A percentile compares a stretch with the other conserved stretches of the same genome.
These are phyloP conservation scores for Embidobia sp. DNA, from an alignment of 2,888 invertebrate species.

Conservation along the genomic window DNA sequence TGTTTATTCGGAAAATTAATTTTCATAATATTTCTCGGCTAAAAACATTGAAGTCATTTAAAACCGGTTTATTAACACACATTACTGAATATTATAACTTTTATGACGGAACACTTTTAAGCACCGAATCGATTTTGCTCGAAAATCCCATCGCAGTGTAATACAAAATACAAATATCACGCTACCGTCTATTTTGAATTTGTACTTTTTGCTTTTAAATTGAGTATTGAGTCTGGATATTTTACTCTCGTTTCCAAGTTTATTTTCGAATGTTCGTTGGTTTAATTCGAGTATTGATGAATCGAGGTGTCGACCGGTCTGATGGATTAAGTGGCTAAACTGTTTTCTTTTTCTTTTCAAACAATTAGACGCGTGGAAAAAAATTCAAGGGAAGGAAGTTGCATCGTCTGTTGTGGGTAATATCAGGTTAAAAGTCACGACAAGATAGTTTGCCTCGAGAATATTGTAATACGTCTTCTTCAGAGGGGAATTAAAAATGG, in stretches of 20 bases:
- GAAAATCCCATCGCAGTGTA: not conserved
- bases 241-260: too few species aligned
- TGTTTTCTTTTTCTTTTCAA: too few species aligned
- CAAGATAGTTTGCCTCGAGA: too few species aligned
- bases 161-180: conserved; percentile 4
- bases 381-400: too few species aligned
- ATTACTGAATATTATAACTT: not conserved
- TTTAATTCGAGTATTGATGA: too few species aligned
- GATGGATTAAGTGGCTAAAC: too few species aligned
- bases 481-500: not conserved
- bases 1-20: too few species aligned
- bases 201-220: conserved; percentile 1
- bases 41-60: too few species aligned
- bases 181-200: conserved; percentile 3
- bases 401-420: not conserved
- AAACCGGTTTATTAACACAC: not conserved
- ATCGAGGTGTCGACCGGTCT: too few species aligned
- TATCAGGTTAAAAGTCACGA: not conserved
- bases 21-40: too few species aligned
- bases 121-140: not conserved
- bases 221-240: not conserved
- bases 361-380: too few species aligned
- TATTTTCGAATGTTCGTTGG: too few species aligned
- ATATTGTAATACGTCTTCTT: not conserved
- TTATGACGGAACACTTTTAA: not conserved